A percentile compares a stretch with the other conserved stretches of the same genome.
Evolutionary conservation across 2,113 vertebrate genomes (phyloP).

Genomic region (Manacus vitellinus): DNA sequence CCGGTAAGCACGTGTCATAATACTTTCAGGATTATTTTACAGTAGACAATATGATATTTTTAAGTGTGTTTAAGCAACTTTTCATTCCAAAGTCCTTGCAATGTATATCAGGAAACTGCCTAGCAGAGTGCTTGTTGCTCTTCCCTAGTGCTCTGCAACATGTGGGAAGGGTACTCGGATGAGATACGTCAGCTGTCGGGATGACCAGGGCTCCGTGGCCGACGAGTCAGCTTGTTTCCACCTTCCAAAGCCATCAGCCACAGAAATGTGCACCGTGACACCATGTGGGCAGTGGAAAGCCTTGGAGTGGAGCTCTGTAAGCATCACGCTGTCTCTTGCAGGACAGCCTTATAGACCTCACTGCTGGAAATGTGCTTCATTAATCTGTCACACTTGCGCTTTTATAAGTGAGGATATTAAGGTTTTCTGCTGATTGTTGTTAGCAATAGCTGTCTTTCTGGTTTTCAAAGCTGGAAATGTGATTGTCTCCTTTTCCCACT

Average conservation of each 20-base stretch:
- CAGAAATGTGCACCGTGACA: constrained; percentile 85
- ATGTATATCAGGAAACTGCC: neutral
- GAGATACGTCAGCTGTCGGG: constrained; percentile 97
- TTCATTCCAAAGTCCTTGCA: neutral
- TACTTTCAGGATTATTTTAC: neutral
- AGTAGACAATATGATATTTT: neutral
- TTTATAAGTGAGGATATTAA: neutral
- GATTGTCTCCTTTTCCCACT: constrained; percentile 56
- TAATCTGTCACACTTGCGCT: neutral
- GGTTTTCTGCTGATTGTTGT: neutral
- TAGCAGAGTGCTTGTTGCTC: neutral
- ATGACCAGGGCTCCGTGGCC: constrained; percentile 92
- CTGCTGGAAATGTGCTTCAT: neutral
- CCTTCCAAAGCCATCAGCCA: constrained; percentile 85
- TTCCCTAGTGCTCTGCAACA: constrained; percentile 88
- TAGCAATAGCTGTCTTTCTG: neutral
- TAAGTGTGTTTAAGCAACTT: neutral
- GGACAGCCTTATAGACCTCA: neutral
- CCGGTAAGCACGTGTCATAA: constrained; percentile 75
- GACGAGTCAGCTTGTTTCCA: constrained; percentile 87
- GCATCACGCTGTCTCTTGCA: neutral
- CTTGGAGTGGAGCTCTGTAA: constrained; percentile 93
- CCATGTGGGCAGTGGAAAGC: constrained; percentile 95
- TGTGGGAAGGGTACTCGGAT: constrained; percentile 93
- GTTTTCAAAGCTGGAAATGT: neutral